Percentiles rank a stretch among this genome's conserved stretches.
Conservation (phyloP, 2,113 vertebrate genomes). For the Panurus biarmicus region DNA sequence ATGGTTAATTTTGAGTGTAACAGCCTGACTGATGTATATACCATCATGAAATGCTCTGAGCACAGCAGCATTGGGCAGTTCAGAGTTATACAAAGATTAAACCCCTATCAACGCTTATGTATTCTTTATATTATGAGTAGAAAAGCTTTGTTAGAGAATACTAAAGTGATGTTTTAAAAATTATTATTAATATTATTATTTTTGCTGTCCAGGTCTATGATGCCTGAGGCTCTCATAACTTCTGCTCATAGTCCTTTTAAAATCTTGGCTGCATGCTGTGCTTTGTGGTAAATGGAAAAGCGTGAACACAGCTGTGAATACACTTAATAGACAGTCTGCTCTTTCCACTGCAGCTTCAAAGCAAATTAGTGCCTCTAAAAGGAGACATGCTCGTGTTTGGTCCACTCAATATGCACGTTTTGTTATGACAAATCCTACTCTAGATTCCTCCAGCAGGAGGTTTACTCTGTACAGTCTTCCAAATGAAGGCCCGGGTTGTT, state of each 20-base stretch:
- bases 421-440: background rate
- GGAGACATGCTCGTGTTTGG: background rate
- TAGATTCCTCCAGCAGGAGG: background rate
- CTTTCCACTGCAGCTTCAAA: constrained; percentile 12
- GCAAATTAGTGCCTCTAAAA: constrained; percentile 2
- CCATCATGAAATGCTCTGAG: background rate
- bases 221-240: background rate
- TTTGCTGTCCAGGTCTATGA: constrained; percentile 1
- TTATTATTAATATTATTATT: background rate
- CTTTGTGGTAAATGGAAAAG: background rate
- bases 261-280: background rate
- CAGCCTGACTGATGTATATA: background rate
- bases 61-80: background rate
- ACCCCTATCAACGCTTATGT: background rate
- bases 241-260: background rate
- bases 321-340: background rate
- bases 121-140: background rate
- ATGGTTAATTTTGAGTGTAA: constrained; percentile 39
- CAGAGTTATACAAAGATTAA: background rate
- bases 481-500: background rate
- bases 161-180: background rate
- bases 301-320: background rate
- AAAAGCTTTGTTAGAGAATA: constrained; percentile 21
- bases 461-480: background rate
- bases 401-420: constrained; percentile 33